These are phyloP conservation scores for Danio kyathit DNA, from an alignment of 2,797 vertebrate species.

Conservation along the genomic window DNA sequence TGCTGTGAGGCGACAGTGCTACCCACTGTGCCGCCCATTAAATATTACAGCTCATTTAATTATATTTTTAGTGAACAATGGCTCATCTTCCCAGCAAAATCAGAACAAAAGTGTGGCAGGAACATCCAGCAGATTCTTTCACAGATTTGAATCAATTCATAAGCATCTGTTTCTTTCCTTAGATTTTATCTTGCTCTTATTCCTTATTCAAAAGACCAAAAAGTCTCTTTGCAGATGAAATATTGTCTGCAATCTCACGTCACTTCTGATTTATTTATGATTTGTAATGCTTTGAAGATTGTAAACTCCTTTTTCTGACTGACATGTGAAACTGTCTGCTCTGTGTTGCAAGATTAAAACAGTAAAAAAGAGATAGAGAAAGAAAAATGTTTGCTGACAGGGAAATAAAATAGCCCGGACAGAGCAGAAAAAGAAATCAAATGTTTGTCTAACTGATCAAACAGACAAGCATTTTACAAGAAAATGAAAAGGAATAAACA, in stretches of 20 bases:
- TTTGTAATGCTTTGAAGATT: background rate
- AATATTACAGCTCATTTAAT: background rate
- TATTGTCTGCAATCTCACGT: background rate
- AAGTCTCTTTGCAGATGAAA: too few species aligned
- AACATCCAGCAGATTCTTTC: too few species aligned
- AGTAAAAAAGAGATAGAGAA: background rate
- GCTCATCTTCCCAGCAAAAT: too few species aligned
- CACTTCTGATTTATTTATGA: background rate
- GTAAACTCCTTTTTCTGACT: background rate
- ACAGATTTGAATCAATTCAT: too few species aligned
- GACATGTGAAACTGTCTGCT: background rate
- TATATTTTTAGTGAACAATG: background rate
- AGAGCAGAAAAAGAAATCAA: conserved; percentile 16
- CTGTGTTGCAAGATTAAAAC: background rate
- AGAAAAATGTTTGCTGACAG: background rate
- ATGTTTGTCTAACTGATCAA: conserved; percentile 6
- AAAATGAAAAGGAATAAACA: conserved; percentile 16
- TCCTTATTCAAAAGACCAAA: too few species aligned
- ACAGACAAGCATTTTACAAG: conserved; percentile 33
- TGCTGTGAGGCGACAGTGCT: too few species aligned
- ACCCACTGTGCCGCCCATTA: too few species aligned
- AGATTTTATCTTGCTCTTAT: too few species aligned
- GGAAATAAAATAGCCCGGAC: background rate
- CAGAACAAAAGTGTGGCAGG: too few species aligned
- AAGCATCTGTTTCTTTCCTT: too few species aligned